Conservation (phyloP, 2,113 vertebrate genomes). For the Trinectes maculatus region DNA sequence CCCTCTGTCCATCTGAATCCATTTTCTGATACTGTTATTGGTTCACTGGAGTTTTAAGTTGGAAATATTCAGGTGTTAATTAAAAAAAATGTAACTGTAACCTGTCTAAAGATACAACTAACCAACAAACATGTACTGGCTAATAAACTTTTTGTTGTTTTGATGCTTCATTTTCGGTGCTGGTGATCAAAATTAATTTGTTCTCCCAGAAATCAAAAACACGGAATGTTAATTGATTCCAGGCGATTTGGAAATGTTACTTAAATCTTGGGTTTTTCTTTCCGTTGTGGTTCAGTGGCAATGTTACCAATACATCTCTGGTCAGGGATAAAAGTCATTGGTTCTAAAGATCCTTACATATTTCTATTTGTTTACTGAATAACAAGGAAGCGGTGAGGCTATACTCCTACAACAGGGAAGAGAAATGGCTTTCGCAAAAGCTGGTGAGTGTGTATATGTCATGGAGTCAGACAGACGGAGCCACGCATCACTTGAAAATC, state of each 20-base stretch:
- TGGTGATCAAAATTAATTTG: too few species aligned
- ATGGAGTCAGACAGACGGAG: constrained; percentile 40
- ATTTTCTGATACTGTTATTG: too few species aligned
- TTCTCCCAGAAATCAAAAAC: too few species aligned
- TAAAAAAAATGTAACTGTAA: too few species aligned
- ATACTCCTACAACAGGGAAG: constrained; percentile 47
- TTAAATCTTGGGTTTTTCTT: neutral
- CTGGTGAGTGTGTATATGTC: constrained; percentile 2
- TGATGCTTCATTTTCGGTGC: too few species aligned
- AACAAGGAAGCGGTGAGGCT: constrained; percentile 23
- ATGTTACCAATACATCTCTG: neutral
- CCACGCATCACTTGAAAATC: constrained; percentile 60
- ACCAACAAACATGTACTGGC: too few species aligned
- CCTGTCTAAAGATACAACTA: too few species aligned
- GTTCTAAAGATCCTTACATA: neutral
- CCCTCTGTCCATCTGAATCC: too few species aligned
- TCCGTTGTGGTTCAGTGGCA: neutral
- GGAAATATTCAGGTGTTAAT: too few species aligned
- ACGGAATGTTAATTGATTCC: too few species aligned
- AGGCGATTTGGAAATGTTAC: neutral
- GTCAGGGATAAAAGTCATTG: neutral
- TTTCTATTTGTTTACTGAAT: constrained; percentile 31
- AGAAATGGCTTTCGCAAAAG: constrained; percentile 49
- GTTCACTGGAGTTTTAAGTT: too few species aligned
- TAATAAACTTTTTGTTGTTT: too few species aligned